Conservation (phyloP, 2,888 invertebrate genomes). For the Caradrina clavipalpis region DNA sequence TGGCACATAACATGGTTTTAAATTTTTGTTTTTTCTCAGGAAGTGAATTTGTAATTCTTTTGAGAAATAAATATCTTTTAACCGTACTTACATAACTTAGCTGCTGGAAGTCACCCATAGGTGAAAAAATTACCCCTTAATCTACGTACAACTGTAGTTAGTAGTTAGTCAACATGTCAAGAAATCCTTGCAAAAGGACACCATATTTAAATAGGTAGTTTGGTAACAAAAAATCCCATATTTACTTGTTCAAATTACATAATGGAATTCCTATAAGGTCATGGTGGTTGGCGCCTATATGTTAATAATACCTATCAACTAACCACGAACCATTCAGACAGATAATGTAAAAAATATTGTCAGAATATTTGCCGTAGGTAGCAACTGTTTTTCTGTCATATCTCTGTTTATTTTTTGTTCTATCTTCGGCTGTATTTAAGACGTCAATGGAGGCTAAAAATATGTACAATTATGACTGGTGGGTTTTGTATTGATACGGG, state of each 20-base stretch:
- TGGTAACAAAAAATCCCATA: neutral
- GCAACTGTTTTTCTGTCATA: conserved; percentile 23
- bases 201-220: neutral
- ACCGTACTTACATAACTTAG: too few species aligned
- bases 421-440: conserved; percentile 10
- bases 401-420: conserved; percentile 12
- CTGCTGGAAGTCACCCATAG: too few species aligned
- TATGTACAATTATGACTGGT: neutral
- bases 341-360: conserved; percentile 8
- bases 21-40: too few species aligned
- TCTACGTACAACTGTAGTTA: too few species aligned
- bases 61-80: too few species aligned
- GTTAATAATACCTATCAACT: conserved; percentile 23
- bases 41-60: too few species aligned
- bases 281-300: conserved; percentile 17
- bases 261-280: conserved; percentile 14
- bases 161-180: too few species aligned
- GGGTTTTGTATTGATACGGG: neutral
- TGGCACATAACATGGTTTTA: too few species aligned
- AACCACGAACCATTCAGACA: neutral
- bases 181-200: neutral
- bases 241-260: conserved; percentile 4
- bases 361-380: conserved; percentile 3
- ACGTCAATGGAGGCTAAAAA: conserved; percentile 16
- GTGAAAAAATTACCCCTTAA: too few species aligned